Evolutionary conservation across 2,113 vertebrate species (phyloP), one percentile per base, ranked within the genome.

Genomic region (Cyprinodon tularosa): DNA sequence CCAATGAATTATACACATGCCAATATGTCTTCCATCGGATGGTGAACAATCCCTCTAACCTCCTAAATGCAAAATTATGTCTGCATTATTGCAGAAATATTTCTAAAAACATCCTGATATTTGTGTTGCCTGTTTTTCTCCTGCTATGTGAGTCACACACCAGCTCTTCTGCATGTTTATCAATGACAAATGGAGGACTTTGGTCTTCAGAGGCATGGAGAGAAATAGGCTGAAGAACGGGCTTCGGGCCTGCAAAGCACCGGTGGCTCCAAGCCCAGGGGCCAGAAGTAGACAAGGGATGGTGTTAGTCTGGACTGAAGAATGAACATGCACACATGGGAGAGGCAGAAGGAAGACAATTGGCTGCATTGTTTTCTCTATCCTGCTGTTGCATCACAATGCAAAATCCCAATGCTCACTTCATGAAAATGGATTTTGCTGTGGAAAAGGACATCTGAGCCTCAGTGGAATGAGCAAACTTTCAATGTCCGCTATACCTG

Each of bases 101-200:
- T 45, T 65, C 38, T 66, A 42, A 53, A 90, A 89, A 90, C 86
- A 89, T 87, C 84, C 89, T 88, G 84, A 91, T 90, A 84, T 92
- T 85, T 83, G 72, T 89, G 74, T 88, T 78, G 72, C 71, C 77
- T 86, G n/a, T 85, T 90, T 90, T 89, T 80, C 76, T 60, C 63
- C 62, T 89, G 75, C 79, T 76, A 74, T 71, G 83, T 88, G 84
- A 80, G 78, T 78, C 84, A 86, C 80, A 87, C 81, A 76, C 78
- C 29, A 57, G 66, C 74, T 77, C 66, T 73, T 87, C 85, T 82
- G 90, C 80, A 88, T 93, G 87, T 90, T 93, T 93, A 89, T 88
- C 90, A 92, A 90, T 92, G 93, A 94, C 91, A 94, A 94, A 94
- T 91, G 83, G 90, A 89, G 89, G 81, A 90, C 81, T 84, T 62